Evolutionary conservation across 2,888 invertebrate genomes (phyloP), one percentile per base, ranked within the genome.

Genomic region (Callyntrura sp.): DNA sequence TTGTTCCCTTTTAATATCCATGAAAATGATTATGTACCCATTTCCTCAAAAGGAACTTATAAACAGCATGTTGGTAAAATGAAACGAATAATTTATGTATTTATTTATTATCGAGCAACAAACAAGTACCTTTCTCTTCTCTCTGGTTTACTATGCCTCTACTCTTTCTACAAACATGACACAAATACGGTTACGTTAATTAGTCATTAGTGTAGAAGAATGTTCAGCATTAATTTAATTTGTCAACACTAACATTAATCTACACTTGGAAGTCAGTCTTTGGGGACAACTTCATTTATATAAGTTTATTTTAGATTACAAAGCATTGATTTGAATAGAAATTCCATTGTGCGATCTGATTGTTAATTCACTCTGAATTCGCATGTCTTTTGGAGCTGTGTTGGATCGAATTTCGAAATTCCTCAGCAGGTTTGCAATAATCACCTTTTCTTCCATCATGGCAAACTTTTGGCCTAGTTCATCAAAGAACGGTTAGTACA

Each of bases 311-410:
- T n/a, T n/a, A n/a, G n/a, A n/a, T n/a, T 51, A n/a, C 51, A 57
- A 14, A 57, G 57, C n/a, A 17, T 20, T 81, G 17, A 81, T 20
- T 62, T 81, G 28, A 1, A 73, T 73, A 11, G 20, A 11, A 48
- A 73, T 48, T 48, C 73, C 73, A 73, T 73, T 20, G 12, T 28
- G 14, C 14, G 79, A 55, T 9, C 78, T 78, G 4, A 78, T 94
- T n/a, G 96, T 95, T 11, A 96, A 93, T 88, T 95, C 95, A 0
- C 94, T 94, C 1, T 94, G 93, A 11, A 95, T 94, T 20, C 94
- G 93, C 28, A 96, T 93, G 78, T 95, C 94, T 12, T 95, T 94
- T 57, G 94, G 94, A 3, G 91, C 93, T 92, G 95, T 94, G 5
- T 94, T 79, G 0, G 95, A 94, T 87, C 94, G 94, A 11, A 96